Evolutionary conservation across 2,113 vertebrate genomes (phyloP).

Genomic region (Colaptes auratus): DNA sequence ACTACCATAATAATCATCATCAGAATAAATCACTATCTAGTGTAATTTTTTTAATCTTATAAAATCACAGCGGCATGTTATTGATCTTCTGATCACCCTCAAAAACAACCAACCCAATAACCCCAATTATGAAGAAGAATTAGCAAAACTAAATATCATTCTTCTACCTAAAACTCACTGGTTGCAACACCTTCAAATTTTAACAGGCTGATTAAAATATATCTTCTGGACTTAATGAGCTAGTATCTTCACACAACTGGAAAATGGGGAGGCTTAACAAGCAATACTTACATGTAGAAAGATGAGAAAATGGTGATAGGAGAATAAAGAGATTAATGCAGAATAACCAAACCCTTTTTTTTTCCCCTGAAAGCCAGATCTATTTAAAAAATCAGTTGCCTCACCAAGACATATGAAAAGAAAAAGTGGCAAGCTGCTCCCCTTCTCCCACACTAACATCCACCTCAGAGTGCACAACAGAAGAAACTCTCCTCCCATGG

Average conservation of each 20-base stretch:
- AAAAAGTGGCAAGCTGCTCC: background rate
- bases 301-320: background rate
- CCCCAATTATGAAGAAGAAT: background rate
- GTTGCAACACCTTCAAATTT: background rate
- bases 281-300: background rate
- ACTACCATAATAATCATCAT: background rate
- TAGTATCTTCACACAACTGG: background rate
- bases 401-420: background rate
- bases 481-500: background rate
- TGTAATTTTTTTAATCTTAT: background rate
- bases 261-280: background rate
- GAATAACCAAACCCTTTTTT: background rate
- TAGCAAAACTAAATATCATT: background rate
- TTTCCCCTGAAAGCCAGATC: background rate
- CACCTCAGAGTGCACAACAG: accelerated
- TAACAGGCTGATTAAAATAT: background rate
- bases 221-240: background rate
- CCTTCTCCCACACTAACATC: background rate
- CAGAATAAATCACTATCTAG: background rate
- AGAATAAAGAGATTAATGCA: accelerated
- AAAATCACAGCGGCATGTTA: background rate
- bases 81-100: background rate
- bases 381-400: background rate
- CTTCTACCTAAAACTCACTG: background rate
- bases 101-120: background rate